Evolutionary conservation across 1,140 invertebrate genomes (phyloP).

Genomic region (Nylanderia fulva): DNA sequence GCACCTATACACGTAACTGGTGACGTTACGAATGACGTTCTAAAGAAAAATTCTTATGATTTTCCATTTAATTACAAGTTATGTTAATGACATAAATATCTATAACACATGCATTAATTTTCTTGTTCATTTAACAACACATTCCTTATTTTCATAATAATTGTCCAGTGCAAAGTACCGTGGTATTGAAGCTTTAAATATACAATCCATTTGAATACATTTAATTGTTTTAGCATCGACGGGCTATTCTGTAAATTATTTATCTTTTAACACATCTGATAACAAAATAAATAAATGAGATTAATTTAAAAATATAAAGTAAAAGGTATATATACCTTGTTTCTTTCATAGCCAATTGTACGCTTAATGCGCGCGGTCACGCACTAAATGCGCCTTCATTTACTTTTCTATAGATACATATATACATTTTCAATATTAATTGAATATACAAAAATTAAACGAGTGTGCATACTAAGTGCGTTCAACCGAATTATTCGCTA

Average conservation of each 20-base stretch:
- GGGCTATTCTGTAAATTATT: neutral
- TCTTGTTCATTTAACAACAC: neutral
- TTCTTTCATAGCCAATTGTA: no score
- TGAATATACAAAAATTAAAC: no score
- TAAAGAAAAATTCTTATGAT: neutral
- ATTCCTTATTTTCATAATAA: slow-evolving; percentile 2
- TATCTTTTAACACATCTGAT: neutral
- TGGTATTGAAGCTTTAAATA: neutral
- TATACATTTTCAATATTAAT: no score
- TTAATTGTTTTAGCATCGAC: neutral
- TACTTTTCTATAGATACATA: no score
- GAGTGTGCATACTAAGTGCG: no score
- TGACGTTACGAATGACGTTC: neutral
- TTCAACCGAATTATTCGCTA: no score
- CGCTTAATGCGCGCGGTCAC: no score
- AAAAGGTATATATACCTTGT: no score
- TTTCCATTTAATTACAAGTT: slow-evolving; percentile 1
- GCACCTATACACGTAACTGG: neutral
- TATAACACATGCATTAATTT: neutral
- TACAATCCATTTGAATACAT: neutral
- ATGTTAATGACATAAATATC: slow-evolving; percentile 29
- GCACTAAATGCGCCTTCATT: no score
- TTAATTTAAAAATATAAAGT: neutral
- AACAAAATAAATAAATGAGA: neutral
- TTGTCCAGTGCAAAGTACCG: neutral